phyloP scores from a whole-genome alignment of 2,113 vertebrate species.

The Anser cygnoides region DNA sequence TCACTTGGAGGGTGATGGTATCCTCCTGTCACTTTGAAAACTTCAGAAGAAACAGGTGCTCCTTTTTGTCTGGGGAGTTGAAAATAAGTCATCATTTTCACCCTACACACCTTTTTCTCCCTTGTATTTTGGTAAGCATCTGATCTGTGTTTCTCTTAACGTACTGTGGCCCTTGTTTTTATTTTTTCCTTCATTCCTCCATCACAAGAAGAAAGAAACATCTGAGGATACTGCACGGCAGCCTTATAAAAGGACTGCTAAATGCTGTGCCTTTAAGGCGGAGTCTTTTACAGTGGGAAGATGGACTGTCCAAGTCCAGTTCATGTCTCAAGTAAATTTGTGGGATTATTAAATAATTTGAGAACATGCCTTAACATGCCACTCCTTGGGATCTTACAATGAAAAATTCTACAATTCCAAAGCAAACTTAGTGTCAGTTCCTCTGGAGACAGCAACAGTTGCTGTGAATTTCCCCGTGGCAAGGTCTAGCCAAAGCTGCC shows the following conservation, averaged over 20 bases:
- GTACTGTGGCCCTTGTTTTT: not conserved
- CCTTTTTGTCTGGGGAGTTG: not conserved
- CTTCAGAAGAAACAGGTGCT: not conserved
- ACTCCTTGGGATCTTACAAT: not conserved
- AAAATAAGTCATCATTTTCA: not conserved
- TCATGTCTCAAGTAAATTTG: not conserved
- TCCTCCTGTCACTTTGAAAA: not conserved
- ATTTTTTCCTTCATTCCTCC: not conserved
- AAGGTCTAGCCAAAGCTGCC: not conserved
- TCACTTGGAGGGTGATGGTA: not conserved
- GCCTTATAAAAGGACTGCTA: not conserved
- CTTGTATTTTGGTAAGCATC: not conserved
- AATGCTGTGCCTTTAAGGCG: not conserved
- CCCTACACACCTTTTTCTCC: not conserved
- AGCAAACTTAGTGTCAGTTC: not conserved
- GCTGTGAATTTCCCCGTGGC: not conserved
- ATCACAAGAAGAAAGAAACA: not conserved
- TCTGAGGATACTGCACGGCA: not conserved
- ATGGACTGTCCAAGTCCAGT: not conserved
- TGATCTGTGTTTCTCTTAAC: not conserved
- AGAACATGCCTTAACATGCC: fast-evolving
- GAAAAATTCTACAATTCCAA: not conserved
- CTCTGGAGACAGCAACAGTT: not conserved
- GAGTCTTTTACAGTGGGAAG: not conserved
- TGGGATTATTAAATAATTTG: not conserved